Evolutionary conservation across 2,797 vertebrate species (phyloP).

Genomic region (Stomatorhinus walkeri): DNA sequence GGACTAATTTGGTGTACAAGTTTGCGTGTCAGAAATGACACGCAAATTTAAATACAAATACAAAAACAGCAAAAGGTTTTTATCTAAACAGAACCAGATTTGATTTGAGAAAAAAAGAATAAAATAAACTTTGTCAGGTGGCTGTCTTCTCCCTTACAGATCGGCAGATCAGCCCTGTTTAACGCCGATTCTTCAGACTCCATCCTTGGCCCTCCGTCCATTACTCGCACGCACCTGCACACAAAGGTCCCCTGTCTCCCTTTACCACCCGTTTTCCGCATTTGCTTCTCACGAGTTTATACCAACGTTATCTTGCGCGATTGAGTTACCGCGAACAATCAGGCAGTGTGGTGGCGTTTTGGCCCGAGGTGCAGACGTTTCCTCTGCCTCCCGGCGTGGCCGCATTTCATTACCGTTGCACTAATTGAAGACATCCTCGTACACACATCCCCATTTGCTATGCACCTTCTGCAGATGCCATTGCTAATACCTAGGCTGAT

Average conservation of each 20-base stretch:
- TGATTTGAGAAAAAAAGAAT: neutral
- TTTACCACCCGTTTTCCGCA: conserved; percentile 7
- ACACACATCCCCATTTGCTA: neutral
- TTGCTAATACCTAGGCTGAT: neutral
- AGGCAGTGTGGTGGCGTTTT: neutral
- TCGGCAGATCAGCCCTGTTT: neutral
- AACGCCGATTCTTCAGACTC: neutral
- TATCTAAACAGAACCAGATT: neutral
- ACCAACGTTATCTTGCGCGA: neutral
- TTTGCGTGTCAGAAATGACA: neutral
- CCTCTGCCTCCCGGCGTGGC: neutral
- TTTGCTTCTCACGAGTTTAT: conserved; percentile 12
- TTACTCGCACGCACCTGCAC: neutral
- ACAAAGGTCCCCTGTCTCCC: neutral
- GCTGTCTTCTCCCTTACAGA: neutral
- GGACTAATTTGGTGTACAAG: neutral
- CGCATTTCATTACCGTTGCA: neutral
- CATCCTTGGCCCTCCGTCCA: neutral
- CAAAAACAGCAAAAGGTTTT: neutral
- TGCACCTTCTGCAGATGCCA: neutral
- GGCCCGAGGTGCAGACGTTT: neutral
- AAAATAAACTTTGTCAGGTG: neutral
- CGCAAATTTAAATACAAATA: neutral
- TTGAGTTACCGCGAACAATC: conserved; percentile 16
- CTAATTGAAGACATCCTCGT: conserved; percentile 18